phyloP scores from a whole-genome alignment of 2,888 invertebrate genomes.

The Eupithecia pulchellata region DNA sequence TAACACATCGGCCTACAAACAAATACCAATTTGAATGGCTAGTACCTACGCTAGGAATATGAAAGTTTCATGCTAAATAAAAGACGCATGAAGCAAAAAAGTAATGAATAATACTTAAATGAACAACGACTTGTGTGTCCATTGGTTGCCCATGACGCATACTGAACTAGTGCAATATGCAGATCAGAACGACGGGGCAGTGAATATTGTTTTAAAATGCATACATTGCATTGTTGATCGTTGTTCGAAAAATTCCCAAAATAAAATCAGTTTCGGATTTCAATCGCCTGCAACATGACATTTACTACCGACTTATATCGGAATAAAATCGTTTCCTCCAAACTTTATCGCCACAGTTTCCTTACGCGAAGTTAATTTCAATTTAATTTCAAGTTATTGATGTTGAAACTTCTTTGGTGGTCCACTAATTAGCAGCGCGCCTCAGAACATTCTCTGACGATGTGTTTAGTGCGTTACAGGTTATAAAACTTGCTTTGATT shows the following conservation, averaged over 20 bases:
- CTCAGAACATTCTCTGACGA: slow-evolving; percentile 58
- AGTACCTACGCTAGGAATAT: too few relatives aligned
- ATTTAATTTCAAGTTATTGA: slow-evolving; percentile 48
- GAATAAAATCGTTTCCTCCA: slow-evolving; percentile 41
- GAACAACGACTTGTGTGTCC: background rate
- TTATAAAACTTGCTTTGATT: slow-evolving; percentile 63
- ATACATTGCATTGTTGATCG: background rate
- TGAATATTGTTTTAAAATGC: background rate
- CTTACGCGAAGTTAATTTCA: slow-evolving; percentile 52
- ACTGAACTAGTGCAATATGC: background rate
- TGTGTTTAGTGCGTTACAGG: slow-evolving; percentile 41
- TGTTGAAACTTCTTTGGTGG: slow-evolving; percentile 69
- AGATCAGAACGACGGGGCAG: background rate
- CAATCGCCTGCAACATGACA: slow-evolving; percentile 27
- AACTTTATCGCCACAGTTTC: slow-evolving; percentile 52
- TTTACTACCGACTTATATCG: slow-evolving; percentile 46
- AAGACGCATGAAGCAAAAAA: too few relatives aligned
- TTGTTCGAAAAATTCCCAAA: background rate
- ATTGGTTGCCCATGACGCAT: background rate
- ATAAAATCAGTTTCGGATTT: slow-evolving; percentile 4
- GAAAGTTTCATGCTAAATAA: too few relatives aligned
- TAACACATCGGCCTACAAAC: too few relatives aligned
- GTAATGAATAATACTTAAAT: background rate
- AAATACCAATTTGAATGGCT: too few relatives aligned
- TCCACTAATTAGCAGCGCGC: slow-evolving; percentile 73